Evolutionary conservation across 1,140 invertebrate species (phyloP).

Genomic region (Phthorimaea operculella): DNA sequence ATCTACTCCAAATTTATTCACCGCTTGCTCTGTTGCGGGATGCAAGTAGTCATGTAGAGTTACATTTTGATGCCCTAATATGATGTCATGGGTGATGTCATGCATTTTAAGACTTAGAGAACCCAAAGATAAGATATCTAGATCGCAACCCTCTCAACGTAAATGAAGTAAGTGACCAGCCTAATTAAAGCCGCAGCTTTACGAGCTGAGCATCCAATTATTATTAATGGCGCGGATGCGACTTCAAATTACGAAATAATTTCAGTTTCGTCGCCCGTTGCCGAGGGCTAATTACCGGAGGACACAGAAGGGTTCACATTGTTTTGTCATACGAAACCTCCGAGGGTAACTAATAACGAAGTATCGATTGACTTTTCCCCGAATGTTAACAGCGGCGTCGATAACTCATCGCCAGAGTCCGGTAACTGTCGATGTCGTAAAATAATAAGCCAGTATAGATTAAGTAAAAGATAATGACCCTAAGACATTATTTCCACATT

Average conservation of each 20-base stretch:
- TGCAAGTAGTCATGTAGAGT: too few species aligned
- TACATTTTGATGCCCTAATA: too few species aligned
- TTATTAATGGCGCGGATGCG: constrained; percentile 16
- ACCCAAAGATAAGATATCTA: neutral
- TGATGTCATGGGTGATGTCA: too few species aligned
- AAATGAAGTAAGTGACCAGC: neutral
- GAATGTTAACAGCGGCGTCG: constrained; percentile 2
- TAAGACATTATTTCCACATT: constrained; percentile 57
- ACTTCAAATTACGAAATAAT: constrained; percentile 54
- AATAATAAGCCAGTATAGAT: constrained; percentile 30
- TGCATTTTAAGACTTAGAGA: too few species aligned
- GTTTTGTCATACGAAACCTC: constrained; percentile 23
- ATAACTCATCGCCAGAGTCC: constrained; percentile 3
- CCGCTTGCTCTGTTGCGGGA: neutral
- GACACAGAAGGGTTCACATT: constrained; percentile 17
- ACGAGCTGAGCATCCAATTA: constrained; percentile 24
- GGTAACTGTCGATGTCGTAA: constrained; percentile 18
- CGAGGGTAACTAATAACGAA: constrained; percentile 10
- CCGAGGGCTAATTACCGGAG: constrained; percentile 19
- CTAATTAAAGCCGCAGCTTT: neutral
- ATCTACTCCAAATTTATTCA: constrained; percentile 16
- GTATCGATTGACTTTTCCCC: constrained; percentile 8
- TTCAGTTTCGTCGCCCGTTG: constrained; percentile 14
- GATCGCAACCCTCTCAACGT: neutral
- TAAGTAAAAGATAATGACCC: constrained; percentile 55